Base-by-base conservation (phyloP, 2,888 invertebrate species). In the Drosophila suboccidentalis region DNA sequence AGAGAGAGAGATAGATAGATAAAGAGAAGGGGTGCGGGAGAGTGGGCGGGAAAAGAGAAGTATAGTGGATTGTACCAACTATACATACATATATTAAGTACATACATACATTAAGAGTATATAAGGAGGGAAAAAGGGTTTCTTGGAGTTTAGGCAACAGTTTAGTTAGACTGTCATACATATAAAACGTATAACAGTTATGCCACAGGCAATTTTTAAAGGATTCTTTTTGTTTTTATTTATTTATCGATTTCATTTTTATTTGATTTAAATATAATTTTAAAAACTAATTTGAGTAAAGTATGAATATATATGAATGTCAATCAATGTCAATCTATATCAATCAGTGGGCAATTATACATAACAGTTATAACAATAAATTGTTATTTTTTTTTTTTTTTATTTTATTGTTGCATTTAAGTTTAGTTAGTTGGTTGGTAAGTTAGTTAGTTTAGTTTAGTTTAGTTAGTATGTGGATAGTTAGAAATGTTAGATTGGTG, bases 291-390 rank as follows among this genome's bases (percentile, higher is more conserved):
- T 57, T 58, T 41, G 17, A 47, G 29, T 19, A 47, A 58, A 49
- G n/a, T 46, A 60, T 29, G 36, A 59, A 63, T 46, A 64, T 34
- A 46, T 41, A 65, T 46, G 22, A 53, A 62, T 41, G 43, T 36
- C 34, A 49, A 63, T 22, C 49, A 53, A 62, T 41, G 43, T 36
- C 34, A 49, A 63, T 22, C 50, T 53, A 43, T 64, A 10, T 65
- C 51, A 60, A 59, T 78, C 60, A 74, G 53, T 75, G 71, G 61
- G 29, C 63, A 64, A 61, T 62, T 62, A 54, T 32, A 61, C 32
- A 59, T 64, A 75, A 72, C 74, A 78, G 38, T 63, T 63, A 64
- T 38, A 47, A 64, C 58, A 63, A 46, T 61, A 57, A 64, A 60
- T 51, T 54, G 57, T 55, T 46, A 50, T 50, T 32, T 32, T 26